Base-by-base conservation (phyloP, 2,113 vertebrate genomes). In the Camelus dromedarius region DNA sequence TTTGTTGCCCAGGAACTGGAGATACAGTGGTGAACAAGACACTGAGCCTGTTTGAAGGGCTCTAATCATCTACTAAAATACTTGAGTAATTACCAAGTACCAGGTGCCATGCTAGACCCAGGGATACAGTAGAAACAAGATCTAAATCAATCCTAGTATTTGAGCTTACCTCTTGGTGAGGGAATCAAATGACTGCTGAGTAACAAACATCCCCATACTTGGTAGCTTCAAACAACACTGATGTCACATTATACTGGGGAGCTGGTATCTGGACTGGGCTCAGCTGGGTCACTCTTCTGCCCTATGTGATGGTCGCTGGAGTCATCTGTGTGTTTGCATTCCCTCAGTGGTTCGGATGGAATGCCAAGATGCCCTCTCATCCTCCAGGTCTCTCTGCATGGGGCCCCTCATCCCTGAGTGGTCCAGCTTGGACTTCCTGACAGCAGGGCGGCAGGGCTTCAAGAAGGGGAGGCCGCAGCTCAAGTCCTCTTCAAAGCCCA, bases 311-410 rank as follows among this genome's bases (percentile, higher is more conserved):
- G 22, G 8, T 14, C 60, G 32, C 16, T 2, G 26, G 70, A 32
- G 48, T 54, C 69, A 3, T 38, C 73, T 0, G 0, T 9, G 20
- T 10, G 10, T 30, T 72, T 3, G 12, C 2, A 2, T 81, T 15
- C 26, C 4, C 52, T 62, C 67, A 32, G n/a, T 2, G 52, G 16
- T 84, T 84, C 1, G 3, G 12, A 24, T 58, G 89, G n/a, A 28
- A 30, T 0, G 6, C 18, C 38, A 14, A 4, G 14, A 1, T 8
- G 24, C 30, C 42, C 20, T n/a, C 26, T 46, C 10, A 6, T 32
- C 15, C 58, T n/a, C 1, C 15, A 14, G 22, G 16, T 15, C 1
- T 82, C 60, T 46, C 35, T 60, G 22, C 16, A 6, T 6, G 16
- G 18, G 46, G 28, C 1, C 26, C 50, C 48, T 80, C 18, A 5